These are phyloP conservation scores for Pangasius sanitwongsei DNA, from an alignment of 2,797 vertebrate species.

Conservation along the genomic window DNA sequence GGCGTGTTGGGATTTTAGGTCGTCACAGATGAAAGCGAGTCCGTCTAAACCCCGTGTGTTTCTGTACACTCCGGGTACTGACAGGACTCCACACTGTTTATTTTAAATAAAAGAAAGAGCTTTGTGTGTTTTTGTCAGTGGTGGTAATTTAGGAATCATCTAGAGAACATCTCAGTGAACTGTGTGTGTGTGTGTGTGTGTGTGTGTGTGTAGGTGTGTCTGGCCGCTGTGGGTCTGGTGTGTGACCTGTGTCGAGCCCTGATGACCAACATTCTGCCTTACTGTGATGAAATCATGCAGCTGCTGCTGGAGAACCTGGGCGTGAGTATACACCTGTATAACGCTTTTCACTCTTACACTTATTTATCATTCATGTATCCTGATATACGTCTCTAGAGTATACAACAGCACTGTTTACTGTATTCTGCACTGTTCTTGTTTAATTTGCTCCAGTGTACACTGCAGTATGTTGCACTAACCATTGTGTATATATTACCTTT, in stretches of 20 bases:
- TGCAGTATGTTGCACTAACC: too few relatives aligned
- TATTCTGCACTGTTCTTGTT: too few relatives aligned
- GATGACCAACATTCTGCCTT: slow-evolving; percentile 93
- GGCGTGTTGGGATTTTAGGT: slow-evolving; percentile 30
- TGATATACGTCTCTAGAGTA: too few relatives aligned
- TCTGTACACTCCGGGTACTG: slow-evolving; percentile 16
- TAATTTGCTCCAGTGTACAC: too few relatives aligned
- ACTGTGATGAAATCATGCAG: slow-evolving; percentile 98
- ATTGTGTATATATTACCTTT: too few relatives aligned
- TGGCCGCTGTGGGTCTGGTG: slow-evolving; percentile 93
- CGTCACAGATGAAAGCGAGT: slow-evolving; percentile 25
- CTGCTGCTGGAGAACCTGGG: slow-evolving; percentile 95
- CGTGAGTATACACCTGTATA: slow-evolving; percentile 74
- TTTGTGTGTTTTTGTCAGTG: not conserved
- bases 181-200: not conserved
- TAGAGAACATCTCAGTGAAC: not conserved
- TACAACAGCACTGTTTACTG: too few relatives aligned
- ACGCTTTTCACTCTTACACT: too few relatives aligned
- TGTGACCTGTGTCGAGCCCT: slow-evolving; percentile 93
- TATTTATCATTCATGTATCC: too few relatives aligned
- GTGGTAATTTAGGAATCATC: not conserved
- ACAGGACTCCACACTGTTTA: slow-evolving; percentile 10
- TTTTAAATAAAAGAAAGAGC: not conserved
- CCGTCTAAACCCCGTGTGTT: slow-evolving; percentile 21
- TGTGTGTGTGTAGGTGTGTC: slow-evolving; percentile 83